Conservation (phyloP, 2,113 vertebrate genomes). For the Sardina pilchardus region DNA sequence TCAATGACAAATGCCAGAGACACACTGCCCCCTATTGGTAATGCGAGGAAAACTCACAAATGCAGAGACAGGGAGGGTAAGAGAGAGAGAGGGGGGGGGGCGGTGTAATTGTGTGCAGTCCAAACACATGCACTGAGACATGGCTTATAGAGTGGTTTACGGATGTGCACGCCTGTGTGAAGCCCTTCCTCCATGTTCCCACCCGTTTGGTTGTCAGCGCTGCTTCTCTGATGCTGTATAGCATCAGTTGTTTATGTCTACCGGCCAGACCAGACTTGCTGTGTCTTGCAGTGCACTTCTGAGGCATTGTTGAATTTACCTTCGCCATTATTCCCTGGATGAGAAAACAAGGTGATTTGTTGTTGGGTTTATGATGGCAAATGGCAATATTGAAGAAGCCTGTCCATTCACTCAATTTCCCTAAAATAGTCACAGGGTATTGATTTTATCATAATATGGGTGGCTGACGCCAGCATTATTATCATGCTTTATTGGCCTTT, state of each 20-base stretch:
- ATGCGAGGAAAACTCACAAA: neutral
- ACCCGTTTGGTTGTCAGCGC: neutral
- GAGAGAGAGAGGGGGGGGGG: no score
- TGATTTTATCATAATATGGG: slow-evolving; percentile 14
- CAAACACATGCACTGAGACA: neutral
- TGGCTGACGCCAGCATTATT: slow-evolving; percentile 24
- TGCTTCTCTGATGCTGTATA: neutral
- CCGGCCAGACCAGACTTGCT: neutral
- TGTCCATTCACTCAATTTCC: neutral
- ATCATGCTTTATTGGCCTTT: slow-evolving; percentile 23
- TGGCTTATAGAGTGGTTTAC: neutral
- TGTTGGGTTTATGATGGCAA: neutral
- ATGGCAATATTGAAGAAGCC: neutral
- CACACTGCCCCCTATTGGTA: slow-evolving; percentile 4
- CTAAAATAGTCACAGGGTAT: slow-evolving; percentile 15
- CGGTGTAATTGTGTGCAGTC: neutral
- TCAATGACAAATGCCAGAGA: neutral
- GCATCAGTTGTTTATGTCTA: neutral
- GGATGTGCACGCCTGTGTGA: neutral
- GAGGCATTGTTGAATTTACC: neutral
- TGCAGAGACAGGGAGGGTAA: neutral
- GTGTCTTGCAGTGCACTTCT: neutral
- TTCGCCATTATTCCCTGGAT: neutral
- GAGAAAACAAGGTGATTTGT: slow-evolving; percentile 1
- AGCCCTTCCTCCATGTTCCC: neutral